Conservation (phyloP, 2,113 vertebrate species). For the Tragulus kanchil region DNA sequence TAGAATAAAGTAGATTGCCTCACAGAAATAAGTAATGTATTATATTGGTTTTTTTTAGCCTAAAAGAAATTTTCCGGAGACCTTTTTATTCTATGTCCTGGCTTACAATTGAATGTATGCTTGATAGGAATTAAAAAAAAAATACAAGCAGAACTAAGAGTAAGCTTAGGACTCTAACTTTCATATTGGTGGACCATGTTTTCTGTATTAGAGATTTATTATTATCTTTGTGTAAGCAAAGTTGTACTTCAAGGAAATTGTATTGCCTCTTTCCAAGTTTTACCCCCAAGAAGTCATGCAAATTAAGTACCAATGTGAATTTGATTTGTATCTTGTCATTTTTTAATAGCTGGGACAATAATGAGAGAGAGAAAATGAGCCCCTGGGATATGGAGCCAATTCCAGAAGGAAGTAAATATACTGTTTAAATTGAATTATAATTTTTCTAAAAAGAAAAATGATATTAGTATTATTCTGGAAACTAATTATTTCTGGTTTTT, state of each 20-base stretch:
- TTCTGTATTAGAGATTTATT: conserved; percentile 46
- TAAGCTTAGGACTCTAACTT: not conserved
- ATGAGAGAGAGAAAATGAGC: conserved; percentile 98
- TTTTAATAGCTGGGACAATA: conserved; percentile 96
- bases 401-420: conserved; percentile 95
- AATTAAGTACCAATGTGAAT: conserved; percentile 29
- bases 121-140: not conserved
- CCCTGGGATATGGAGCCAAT: conserved; percentile 99
- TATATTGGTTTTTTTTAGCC: conserved; percentile 13
- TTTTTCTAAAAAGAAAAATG: conserved; percentile 50
- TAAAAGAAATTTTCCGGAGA: not conserved
- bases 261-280: conserved; percentile 49
- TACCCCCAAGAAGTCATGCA: not conserved
- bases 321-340: conserved; percentile 71
- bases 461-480: conserved; percentile 5
- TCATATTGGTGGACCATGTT: not conserved
- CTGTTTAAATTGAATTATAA: conserved; percentile 55
- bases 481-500: conserved; percentile 77
- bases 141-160: not conserved
- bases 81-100: not conserved
- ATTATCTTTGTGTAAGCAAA: conserved; percentile 36
- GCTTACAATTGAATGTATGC: conserved; percentile 38
- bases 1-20: conserved; percentile 4
- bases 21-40: conserved; percentile 12
- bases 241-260: conserved; percentile 12